These are phyloP conservation scores for Cyrtorhinus lividipennis DNA, from an alignment of 1,140 invertebrate species.

Conservation along the genomic window DNA sequence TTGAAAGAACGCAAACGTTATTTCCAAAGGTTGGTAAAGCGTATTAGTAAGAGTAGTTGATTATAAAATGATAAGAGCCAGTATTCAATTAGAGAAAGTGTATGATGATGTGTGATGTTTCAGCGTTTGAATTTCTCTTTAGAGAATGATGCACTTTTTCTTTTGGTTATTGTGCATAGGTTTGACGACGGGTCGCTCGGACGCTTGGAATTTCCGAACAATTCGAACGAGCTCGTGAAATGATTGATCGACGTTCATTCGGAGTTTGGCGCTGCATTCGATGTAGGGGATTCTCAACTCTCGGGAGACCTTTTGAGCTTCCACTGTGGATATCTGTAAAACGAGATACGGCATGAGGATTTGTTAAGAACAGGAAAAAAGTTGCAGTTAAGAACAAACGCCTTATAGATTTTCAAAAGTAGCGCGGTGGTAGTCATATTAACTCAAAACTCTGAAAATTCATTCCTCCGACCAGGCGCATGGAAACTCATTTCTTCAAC, in stretches of 20 bases:
- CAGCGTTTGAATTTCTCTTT: neutral
- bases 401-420: too few species aligned
- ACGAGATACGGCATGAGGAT: too few species aligned
- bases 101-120: neutral
- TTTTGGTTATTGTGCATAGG: constrained; percentile 49
- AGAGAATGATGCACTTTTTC: constrained; percentile 61
- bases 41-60: neutral
- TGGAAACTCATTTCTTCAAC: too few species aligned
- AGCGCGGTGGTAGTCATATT: too few species aligned
- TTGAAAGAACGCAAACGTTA: too few species aligned
- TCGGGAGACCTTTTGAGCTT: constrained; percentile 71
- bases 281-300: constrained; percentile 85
- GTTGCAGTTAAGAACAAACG: too few species aligned
- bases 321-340: constrained; percentile 68
- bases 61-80: neutral
- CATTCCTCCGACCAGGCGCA: too few species aligned
- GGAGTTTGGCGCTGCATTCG: constrained; percentile 88
- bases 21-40: neutral
- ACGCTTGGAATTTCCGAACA: constrained; percentile 76
- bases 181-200: constrained; percentile 67
- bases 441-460: too few species aligned
- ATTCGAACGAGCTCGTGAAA: constrained; percentile 89
- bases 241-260: constrained; percentile 91
- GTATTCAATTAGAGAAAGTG: neutral
- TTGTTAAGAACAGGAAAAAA: too few species aligned